Evolutionary conservation across 30 jellyfish, hydroid and myxozoan species (phyloP).

Genomic region (Phacellophora camtschatica): DNA sequence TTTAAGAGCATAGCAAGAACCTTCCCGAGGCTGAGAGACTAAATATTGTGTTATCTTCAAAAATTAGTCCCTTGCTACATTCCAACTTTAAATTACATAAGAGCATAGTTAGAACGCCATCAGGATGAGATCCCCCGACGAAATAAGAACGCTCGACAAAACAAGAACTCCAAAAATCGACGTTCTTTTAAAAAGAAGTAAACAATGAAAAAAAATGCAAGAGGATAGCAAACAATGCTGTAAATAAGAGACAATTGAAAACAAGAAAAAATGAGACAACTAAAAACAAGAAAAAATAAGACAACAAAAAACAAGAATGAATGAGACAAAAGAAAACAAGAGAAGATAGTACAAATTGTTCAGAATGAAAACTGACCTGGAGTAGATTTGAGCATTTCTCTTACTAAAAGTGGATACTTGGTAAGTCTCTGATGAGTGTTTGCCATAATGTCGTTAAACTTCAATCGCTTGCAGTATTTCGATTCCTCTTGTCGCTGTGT

Average conservation of each 20-base stretch:
- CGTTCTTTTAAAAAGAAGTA: no score
- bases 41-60: no score
- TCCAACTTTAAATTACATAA: no score
- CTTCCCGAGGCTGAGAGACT: no score
- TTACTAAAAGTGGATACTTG: conserved; percentile 84
- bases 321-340: not conserved
- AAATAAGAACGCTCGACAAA: no score
- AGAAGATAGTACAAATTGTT: not conserved
- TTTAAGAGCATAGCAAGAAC: no score
- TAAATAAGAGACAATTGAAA: not conserved
- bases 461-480: conserved; percentile 80
- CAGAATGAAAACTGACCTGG: conserved; percentile 30
- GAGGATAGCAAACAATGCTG: not conserved
- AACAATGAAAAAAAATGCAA: no score
- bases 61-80: no score
- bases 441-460: conserved; percentile 93
- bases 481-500: conserved; percentile 92
- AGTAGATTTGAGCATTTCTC: conserved; percentile 79
- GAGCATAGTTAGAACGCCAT: no score
- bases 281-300: not conserved
- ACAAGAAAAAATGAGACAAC: not conserved
- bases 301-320: not conserved
- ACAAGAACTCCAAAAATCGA: no score
- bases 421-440: conserved; percentile 94
- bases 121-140: no score